These are phyloP conservation scores for Pogonomyrmex californicus DNA, from an alignment of 1,140 invertebrate genomes.

Conservation along the genomic window DNA sequence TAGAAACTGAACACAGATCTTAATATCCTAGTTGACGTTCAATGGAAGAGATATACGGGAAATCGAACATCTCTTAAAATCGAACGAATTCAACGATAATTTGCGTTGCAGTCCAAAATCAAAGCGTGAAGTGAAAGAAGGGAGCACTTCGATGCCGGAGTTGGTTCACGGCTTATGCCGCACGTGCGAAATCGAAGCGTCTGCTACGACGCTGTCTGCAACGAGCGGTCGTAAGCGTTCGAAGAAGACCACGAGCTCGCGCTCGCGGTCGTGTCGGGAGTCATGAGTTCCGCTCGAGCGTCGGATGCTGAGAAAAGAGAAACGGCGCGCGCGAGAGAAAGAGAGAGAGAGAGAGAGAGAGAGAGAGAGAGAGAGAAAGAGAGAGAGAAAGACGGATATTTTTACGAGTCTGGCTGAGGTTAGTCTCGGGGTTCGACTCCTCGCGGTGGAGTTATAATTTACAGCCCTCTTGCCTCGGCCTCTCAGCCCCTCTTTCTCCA, in stretches of 20 bases:
- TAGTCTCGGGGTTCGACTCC: conserved; percentile 84
- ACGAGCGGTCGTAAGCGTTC: conserved; percentile 32
- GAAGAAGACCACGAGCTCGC: conserved; percentile 42
- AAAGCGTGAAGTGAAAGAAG: background rate
- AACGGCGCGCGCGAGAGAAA: background rate
- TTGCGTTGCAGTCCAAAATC: background rate
- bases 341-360: conserved; percentile 4
- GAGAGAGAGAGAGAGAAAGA: background rate
- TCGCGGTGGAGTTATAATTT: conserved; percentile 86
- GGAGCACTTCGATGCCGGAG: background rate
- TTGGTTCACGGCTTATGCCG: background rate
- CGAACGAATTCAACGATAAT: background rate
- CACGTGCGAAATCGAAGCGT: conserved; percentile 42
- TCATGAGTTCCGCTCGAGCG: conserved; percentile 60
- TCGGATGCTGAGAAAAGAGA: conserved; percentile 18
- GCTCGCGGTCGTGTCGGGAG: conserved; percentile 60
- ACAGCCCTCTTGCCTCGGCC: conserved; percentile 80
- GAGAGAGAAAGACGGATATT: conserved; percentile 74
- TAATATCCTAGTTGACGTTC: background rate
- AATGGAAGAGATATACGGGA: background rate
- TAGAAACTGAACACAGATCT: background rate
- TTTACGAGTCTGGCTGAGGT: conserved; percentile 86
- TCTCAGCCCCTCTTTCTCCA: conserved; percentile 27
- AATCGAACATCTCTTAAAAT: too few relatives aligned
- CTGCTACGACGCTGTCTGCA: conserved; percentile 38